Conservation (phyloP, 1,140 invertebrate genomes). For the Nasonia giraulti region DNA sequence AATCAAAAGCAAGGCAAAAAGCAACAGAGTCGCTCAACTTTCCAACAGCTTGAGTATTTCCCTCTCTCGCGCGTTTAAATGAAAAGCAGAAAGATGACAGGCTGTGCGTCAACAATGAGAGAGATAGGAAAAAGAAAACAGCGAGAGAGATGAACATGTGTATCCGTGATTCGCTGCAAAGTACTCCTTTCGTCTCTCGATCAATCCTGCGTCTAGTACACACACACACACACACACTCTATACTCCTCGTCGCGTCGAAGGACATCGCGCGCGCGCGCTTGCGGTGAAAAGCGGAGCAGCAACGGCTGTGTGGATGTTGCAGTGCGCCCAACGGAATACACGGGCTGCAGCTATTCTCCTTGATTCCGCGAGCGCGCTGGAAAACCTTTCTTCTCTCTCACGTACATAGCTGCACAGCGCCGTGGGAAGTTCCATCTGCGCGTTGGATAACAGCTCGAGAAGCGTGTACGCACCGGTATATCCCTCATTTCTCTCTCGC, state of each 20-base stretch:
- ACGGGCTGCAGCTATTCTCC: slow-evolving; percentile 9
- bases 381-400: slow-evolving; percentile 50
- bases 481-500: background rate
- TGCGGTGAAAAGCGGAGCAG: background rate
- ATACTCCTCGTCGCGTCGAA: background rate
- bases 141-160: background rate
- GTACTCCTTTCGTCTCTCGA: background rate
- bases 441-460: slow-evolving; percentile 30
- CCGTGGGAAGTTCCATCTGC: slow-evolving; percentile 38
- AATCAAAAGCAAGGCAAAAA: background rate
- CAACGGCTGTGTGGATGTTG: background rate
- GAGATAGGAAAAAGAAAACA: background rate
- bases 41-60: background rate
- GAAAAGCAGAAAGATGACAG: background rate
- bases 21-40: too few species aligned
- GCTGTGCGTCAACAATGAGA: background rate
- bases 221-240: too few species aligned
- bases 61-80: background rate
- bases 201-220: background rate
- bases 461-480: slow-evolving; percentile 27
- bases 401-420: background rate
- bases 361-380: slow-evolving; percentile 21
- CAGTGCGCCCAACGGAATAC: background rate
- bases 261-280: background rate
- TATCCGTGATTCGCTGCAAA: background rate